Evolutionary conservation across 1,140 invertebrate species (phyloP), one percentile per base, ranked within the genome.

Genomic region (Brachionus manjavacas): DNA sequence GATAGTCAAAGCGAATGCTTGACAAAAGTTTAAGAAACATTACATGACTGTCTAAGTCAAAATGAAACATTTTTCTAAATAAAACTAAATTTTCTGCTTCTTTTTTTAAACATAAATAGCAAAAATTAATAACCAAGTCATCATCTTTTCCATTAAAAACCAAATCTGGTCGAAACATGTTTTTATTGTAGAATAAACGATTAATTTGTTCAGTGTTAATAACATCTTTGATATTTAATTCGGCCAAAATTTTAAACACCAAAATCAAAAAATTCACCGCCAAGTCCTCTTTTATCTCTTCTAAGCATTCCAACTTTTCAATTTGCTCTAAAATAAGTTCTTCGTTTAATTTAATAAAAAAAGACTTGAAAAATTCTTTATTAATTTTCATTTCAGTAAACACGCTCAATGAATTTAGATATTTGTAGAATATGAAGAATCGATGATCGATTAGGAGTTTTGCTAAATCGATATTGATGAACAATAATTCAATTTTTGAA

Each of bases 121-220:
- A 72, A 72, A 72, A 72, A 72, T 72, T 20, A 16, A 72, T 41
- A n/a, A 72, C 35, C 35, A 72, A 41, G 20, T 72, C 68, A 41
- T 72, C 68, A 41, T 72, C 68, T 7, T 72, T 72, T n/a, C 68
- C 68, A 20, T 35, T 41, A 72, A 72, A 72, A 16, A 72, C 16
- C 39, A 41, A 16, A 39, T 72, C 28, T 9, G 43, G 39, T 39
- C n/a, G 28, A 20, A 72, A 43, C 4, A 1, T 16, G 20, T 72
- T 41, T 9, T 23, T 16, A 23, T n/a, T 14, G 16, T 23, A 72
- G 41, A 72, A 39, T 16, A 72, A 20, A 8, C 41, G 4, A 16
- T 41, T 39, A 11, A 70, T 35, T 31, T 35, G 3, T 1, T 31
- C 25, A 8, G n/a, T n/a, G n/a, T 70, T 35, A 28, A 14, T 8